Conservation (phyloP, 2,797 vertebrate species). For the Eurystomus glaucurus region DNA sequence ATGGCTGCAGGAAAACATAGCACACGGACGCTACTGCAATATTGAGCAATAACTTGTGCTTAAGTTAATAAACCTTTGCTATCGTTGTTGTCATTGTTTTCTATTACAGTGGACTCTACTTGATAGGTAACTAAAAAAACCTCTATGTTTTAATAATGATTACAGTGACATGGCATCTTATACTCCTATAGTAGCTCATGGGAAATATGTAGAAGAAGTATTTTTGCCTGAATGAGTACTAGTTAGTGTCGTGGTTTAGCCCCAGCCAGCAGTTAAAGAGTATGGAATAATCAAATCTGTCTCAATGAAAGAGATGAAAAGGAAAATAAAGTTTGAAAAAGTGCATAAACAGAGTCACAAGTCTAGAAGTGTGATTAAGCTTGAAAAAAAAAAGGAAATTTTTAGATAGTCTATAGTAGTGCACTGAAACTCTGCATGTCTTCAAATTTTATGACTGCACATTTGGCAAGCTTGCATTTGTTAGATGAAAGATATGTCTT, state of each 20-base stretch:
- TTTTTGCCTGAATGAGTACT: not conserved
- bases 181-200: not conserved
- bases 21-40: not conserved
- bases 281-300: not conserved
- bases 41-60: not conserved
- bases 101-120: not conserved
- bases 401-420: not conserved
- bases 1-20: not conserved
- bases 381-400: not conserved
- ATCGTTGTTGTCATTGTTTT: not conserved
- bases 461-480: not conserved
- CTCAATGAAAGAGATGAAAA: not conserved
- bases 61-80: not conserved
- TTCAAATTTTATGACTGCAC: not conserved
- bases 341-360: not conserved
- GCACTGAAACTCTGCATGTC: not conserved
- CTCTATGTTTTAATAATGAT: not conserved
- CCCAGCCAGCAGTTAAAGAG: not conserved
- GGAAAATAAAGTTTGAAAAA: not conserved
- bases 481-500: not conserved
- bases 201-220: not conserved
- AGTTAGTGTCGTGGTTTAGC: not conserved
- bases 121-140: not conserved
- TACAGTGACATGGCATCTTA: not conserved
- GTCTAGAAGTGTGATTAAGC: not conserved